Evolutionary conservation across 2,888 invertebrate genomes (phyloP), one percentile per base, ranked within the genome.

Genomic region (Rhamnusium bicolor): DNA sequence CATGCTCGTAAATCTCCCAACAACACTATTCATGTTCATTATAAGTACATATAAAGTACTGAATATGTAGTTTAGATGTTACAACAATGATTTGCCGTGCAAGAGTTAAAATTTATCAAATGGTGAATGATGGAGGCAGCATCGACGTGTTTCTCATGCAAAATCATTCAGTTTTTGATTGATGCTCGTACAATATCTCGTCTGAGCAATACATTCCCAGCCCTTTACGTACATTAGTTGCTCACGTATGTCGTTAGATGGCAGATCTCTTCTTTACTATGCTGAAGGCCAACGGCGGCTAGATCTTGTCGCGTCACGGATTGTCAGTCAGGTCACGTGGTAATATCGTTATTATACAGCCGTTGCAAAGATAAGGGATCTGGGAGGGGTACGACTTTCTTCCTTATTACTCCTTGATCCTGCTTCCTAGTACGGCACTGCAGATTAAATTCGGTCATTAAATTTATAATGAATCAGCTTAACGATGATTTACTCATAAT

Each of bases 321-420:
- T 83, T 83, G 83, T 82, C 82, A 84, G 84, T 82, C 82, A 63
- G 68, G 82, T 84, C 84, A 84, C 84, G 84, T 82, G 82, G 80
- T 80, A 75, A 83, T 82, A 83, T 82, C 81, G 82, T 82, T 82
- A 82, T 82, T 83, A 81, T 81, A 81, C 82, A 81, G 78, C 77
- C 76, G 79, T 76, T 71, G 75, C 76, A 62, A 56, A 46, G 47
- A 67, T 53, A 60, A 18, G 32, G 53, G 18, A 46, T 32, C 27
- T 40, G 27, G 19, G 32, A 16, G 32, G 65, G 53, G 53, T 32
- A 7, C 14, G 63, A 8, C 2, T 32, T 40, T 18, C 14, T 60
- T 60, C 29, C 58, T 60, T 16, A 40, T 60, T 40, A 40, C 4
- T 32, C 32, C 24, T 56, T 60, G 32, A 16, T 40, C 32, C 29